Conservation (phyloP, 2,113 vertebrate genomes). For the Myocastor coypus region DNA sequence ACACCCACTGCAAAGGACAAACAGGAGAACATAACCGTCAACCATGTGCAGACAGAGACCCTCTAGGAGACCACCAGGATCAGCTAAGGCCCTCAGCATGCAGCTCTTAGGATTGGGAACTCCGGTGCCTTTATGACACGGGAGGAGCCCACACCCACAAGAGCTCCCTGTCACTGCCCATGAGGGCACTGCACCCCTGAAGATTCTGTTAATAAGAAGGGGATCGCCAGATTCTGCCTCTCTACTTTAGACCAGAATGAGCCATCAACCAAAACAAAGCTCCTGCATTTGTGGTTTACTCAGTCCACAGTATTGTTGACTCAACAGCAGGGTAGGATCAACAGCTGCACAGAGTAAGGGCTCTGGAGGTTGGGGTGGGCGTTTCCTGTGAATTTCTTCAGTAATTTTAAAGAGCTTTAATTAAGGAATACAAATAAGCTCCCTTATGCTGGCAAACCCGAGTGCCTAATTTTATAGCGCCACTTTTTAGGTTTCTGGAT, state of each 20-base stretch:
- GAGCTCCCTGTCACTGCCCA: not conserved
- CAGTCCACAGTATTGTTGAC: not conserved
- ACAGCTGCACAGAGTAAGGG: not conserved
- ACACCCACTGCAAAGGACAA: not conserved
- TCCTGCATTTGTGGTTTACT: not conserved
- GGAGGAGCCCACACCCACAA: not conserved
- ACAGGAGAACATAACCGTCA: not conserved
- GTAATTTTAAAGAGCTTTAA: not conserved
- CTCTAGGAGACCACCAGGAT: not conserved
- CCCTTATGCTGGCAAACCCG: not conserved
- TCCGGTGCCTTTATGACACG: not conserved
- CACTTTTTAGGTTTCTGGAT: not conserved
- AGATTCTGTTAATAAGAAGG: not conserved
- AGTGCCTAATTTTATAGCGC: not conserved
- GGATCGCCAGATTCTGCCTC: not conserved
- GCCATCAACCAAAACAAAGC: not conserved
- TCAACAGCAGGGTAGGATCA: not conserved
- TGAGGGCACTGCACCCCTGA: not conserved
- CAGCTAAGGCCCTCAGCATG: not conserved
- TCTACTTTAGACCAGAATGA: not conserved
- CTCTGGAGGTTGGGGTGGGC: not conserved
- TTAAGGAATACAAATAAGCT: not conserved
- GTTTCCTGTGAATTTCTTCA: not conserved
- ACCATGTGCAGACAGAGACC: not conserved
- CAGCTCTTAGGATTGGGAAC: not conserved